phyloP scores from a whole-genome alignment of 1,140 invertebrate species.

The Leptonema lineaticorne region DNA sequence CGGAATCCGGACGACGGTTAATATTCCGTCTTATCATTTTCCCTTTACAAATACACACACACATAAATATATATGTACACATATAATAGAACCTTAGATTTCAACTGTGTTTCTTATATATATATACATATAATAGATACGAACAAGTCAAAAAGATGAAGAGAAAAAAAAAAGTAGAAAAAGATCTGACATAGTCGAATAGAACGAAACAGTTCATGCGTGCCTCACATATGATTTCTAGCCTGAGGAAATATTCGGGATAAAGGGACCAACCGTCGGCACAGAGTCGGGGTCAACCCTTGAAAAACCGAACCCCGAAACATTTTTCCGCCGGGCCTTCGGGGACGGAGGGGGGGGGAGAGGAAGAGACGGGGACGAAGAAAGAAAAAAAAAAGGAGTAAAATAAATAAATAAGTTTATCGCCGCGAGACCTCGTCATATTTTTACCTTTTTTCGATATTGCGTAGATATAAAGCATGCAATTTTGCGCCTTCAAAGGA shows the following conservation, averaged over 20 bases:
- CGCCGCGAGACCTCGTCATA: conserved; percentile 19
- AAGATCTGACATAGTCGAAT: background rate
- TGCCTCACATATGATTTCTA: conserved; percentile 29
- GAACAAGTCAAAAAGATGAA: too few species aligned
- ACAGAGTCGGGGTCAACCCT: too few species aligned
- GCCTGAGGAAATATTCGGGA: conserved; percentile 22
- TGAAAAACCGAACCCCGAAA: background rate
- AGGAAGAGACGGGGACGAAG: too few species aligned
- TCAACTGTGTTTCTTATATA: too few species aligned
- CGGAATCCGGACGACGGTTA: conserved; percentile 6
- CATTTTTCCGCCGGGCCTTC: background rate
- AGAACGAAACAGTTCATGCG: conserved; percentile 20
- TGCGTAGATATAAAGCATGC: background rate
- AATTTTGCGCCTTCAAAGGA: conserved; percentile 9
- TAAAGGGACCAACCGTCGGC: too few species aligned
- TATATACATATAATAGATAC: too few species aligned
- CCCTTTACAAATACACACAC: too few species aligned
- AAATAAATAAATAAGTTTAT: conserved; percentile 34
- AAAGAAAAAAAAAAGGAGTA: conserved; percentile 25
- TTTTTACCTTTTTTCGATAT: conserved; percentile 25
- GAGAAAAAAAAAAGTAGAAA: background rate
- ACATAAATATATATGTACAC: too few species aligned
- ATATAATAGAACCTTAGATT: too few species aligned
- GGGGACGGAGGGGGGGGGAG: background rate
- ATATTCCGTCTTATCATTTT: conserved; percentile 19